Conservation (phyloP, 2,888 invertebrate species). For the Lasioglossum morio region DNA sequence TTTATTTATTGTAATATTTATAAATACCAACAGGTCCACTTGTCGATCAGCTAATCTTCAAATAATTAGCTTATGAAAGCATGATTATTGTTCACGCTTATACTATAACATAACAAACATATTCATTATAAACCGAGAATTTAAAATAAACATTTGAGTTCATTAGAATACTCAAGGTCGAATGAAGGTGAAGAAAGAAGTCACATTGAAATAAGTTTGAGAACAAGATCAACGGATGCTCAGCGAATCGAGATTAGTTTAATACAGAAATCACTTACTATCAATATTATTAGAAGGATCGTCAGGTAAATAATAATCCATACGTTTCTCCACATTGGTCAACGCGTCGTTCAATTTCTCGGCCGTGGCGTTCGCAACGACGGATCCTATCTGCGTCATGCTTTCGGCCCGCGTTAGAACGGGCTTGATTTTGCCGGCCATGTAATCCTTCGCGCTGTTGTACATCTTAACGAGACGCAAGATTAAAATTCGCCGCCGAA, state of each 20-base stretch:
- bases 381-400: slow-evolving; percentile 92
- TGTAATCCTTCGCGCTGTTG: slow-evolving; percentile 91
- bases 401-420: slow-evolving; percentile 92
- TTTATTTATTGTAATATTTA: neutral
- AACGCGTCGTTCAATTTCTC: slow-evolving; percentile 91
- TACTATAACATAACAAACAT: neutral
- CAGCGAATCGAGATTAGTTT: neutral
- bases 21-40: neutral
- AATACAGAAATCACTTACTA: slow-evolving; percentile 81
- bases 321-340: slow-evolving; percentile 91
- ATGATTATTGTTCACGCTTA: neutral
- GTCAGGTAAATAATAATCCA: slow-evolving; percentile 92
- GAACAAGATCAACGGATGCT: neutral
- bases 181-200: neutral
- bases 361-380: slow-evolving; percentile 90
- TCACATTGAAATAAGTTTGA: neutral
- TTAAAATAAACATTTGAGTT: neutral
- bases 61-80: neutral
- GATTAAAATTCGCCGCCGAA: neutral
- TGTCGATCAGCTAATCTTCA: neutral
- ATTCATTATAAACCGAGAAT: neutral
- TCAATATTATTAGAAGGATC: slow-evolving; percentile 87
- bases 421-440: slow-evolving; percentile 88
- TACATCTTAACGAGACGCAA: slow-evolving; percentile 87
- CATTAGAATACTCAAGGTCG: neutral